Conservation (phyloP, 2,113 vertebrate genomes). For the Cheilinus undulatus region DNA sequence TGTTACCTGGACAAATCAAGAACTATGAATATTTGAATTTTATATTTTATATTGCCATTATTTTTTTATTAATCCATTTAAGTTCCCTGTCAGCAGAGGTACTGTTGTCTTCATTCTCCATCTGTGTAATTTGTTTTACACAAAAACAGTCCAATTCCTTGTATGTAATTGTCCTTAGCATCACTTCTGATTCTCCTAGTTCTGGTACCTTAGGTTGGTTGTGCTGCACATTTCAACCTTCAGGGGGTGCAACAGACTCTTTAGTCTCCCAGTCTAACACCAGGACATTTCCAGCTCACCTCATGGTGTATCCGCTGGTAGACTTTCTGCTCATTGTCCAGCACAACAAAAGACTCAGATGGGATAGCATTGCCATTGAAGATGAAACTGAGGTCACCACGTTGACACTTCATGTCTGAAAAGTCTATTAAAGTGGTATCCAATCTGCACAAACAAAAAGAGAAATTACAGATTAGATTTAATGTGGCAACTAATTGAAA, state of each 20-base stretch:
- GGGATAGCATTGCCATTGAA: conserved; percentile 95
- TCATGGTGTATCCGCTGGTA: conserved; percentile 98
- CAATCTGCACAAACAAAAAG: conserved; percentile 82
- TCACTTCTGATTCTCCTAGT: no score
- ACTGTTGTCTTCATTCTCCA: no score
- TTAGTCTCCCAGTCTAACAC: background rate
- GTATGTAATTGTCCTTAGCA: no score
- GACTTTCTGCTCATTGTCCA: conserved; percentile 99
- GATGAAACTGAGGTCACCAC: conserved; percentile 98
- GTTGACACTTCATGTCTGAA: conserved; percentile 99
- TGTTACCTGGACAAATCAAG: no score
- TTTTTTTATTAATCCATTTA: no score
- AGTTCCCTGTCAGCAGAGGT: no score
- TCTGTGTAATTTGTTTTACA: no score
- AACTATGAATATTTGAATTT: no score
- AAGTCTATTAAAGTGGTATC: conserved; percentile 99
- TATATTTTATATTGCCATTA: no score
- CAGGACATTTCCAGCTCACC: conserved; percentile 76
- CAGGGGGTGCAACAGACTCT: background rate
- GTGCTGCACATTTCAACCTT: background rate
- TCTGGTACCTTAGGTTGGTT: no score
- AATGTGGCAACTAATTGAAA: background rate
- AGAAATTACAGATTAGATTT: background rate
- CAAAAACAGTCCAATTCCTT: no score
- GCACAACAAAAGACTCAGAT: conserved; percentile 97